phyloP scores from a whole-genome alignment of 1,140 invertebrate genomes.

The Drosophila orena region DNA sequence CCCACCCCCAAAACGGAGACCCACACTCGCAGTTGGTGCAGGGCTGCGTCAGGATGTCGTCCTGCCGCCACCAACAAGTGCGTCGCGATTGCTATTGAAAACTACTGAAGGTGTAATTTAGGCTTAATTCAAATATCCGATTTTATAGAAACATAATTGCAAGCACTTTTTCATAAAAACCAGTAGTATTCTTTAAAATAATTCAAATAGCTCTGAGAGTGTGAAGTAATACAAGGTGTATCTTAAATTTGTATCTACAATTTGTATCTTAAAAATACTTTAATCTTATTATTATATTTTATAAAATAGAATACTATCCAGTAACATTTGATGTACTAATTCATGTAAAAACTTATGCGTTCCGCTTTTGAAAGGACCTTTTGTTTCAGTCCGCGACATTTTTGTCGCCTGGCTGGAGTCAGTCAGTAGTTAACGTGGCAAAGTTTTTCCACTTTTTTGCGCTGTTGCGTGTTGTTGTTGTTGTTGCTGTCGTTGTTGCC shows the following conservation, averaged over 20 bases:
- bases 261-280: too few species aligned
- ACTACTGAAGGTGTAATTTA: not conserved
- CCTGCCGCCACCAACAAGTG: constrained; percentile 46
- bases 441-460: constrained; percentile 36
- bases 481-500: constrained; percentile 30
- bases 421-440: constrained; percentile 58
- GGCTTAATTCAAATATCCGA: not conserved
- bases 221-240: too few species aligned
- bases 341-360: not conserved
- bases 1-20: constrained; percentile 8
- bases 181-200: too few species aligned
- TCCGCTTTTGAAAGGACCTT: too few species aligned
- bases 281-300: too few species aligned
- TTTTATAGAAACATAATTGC: too few species aligned
- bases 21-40: constrained; percentile 44
- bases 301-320: too few species aligned
- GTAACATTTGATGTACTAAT: too few species aligned
- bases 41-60: constrained; percentile 18
- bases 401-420: constrained; percentile 64
- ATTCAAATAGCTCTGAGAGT: too few species aligned
- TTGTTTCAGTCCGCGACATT: not conserved
- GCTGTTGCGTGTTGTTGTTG: constrained; percentile 39
- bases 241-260: too few species aligned
- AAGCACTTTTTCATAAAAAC: rapidly evolving
- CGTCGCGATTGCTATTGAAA: not conserved